Evolutionary conservation across 1,140 invertebrate species (phyloP).

Genomic region (Meloidogyne floridensis): DNA sequence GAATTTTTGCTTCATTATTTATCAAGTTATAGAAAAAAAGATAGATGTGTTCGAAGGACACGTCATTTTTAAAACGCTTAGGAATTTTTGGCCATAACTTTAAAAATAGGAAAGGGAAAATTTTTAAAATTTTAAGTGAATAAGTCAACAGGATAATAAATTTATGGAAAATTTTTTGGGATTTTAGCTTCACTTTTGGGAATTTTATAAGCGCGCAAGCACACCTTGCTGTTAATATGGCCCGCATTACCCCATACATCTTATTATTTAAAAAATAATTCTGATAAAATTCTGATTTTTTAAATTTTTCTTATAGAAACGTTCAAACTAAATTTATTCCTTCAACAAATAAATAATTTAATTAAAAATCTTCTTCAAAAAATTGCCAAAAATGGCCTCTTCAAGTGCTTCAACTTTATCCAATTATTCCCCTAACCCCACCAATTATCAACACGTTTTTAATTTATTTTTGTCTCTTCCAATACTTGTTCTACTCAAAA

Average conservation of each 20-base stretch:
- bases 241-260: not conserved
- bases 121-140: not conserved
- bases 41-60: not conserved
- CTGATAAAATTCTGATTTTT: not conserved
- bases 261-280: not conserved
- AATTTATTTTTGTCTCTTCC: constrained; percentile 35
- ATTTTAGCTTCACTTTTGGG: not conserved
- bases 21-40: no score
- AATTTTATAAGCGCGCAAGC: not conserved
- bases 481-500: constrained; percentile 23
- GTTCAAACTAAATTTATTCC: not conserved
- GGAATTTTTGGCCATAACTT: not conserved
- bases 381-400: constrained; percentile 3
- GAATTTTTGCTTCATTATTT: not conserved
- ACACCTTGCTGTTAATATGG: not conserved
- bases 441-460: constrained; percentile 22
- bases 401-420: constrained; percentile 13
- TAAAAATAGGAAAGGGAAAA: not conserved
- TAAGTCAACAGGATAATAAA: not conserved
- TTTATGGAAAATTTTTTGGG: not conserved
- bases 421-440: constrained; percentile 19
- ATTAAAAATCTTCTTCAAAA: not conserved
- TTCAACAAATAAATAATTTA: not conserved
- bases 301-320: not conserved
- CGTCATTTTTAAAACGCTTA: not conserved